Conservation (phyloP, 2,113 vertebrate genomes). For the Panthera leo region DNA sequence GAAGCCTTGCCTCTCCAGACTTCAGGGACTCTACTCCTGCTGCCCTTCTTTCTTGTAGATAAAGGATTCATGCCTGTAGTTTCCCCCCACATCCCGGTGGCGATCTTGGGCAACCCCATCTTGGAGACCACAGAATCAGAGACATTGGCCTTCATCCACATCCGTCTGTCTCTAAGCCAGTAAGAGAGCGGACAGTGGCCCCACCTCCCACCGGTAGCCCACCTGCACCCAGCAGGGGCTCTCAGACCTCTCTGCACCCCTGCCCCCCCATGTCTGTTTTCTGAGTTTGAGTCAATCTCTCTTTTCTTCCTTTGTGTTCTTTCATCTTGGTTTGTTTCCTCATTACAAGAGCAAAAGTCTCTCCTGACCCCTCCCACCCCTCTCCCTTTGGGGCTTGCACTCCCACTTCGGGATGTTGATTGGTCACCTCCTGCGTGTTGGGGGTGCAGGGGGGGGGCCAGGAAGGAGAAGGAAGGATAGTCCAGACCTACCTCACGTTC, state of each 20-base stretch:
- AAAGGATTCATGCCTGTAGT: neutral
- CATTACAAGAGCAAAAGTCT: neutral
- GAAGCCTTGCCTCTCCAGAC: neutral
- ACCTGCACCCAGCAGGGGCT: neutral
- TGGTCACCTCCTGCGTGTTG: neutral
- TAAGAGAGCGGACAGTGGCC: neutral
- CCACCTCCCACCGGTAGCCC: neutral
- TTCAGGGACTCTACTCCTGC: neutral
- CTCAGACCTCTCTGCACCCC: neutral
- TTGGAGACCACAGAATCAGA: neutral
- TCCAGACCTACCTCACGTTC: neutral
- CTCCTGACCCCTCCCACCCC: neutral
- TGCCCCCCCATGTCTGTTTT: neutral
- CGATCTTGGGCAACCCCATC: neutral
- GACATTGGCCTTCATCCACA: neutral
- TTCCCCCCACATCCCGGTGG: neutral
- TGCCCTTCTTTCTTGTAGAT: neutral
- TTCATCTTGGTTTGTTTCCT: conserved; percentile 64
- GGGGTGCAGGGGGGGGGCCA: neutral
- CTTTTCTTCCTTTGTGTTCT: neutral
- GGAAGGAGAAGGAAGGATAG: neutral
- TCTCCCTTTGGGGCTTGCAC: neutral
- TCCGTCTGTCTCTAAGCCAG: neutral
- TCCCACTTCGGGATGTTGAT: neutral
- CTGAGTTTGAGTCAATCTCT: neutral